phyloP scores from a whole-genome alignment of 2,888 invertebrate genomes.

The Kuschelorhynchus macadamiae region DNA sequence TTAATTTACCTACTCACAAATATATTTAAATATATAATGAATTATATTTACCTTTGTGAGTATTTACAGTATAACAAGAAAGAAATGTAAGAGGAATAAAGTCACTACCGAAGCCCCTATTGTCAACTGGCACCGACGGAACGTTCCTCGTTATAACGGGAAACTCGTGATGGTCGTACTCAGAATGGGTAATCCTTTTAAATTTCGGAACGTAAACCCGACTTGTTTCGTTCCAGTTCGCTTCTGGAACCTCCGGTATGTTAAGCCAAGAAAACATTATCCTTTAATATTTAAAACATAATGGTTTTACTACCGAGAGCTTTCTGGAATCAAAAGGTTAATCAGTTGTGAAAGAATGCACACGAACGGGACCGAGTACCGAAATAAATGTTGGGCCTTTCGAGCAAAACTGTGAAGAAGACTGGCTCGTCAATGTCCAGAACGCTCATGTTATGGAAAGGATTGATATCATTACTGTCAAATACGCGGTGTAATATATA shows the following conservation, averaged over 20 bases:
- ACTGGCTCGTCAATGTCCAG: slow-evolving; percentile 55
- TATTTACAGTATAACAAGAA: slow-evolving; percentile 75
- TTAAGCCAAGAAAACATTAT: slow-evolving; percentile 67
- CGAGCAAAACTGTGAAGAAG: slow-evolving; percentile 53
- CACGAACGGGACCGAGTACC: too few relatives aligned
- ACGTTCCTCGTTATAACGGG: slow-evolving; percentile 75
- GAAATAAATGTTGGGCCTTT: too few relatives aligned
- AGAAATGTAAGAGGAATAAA: slow-evolving; percentile 76
- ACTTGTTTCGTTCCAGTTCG: slow-evolving; percentile 72
- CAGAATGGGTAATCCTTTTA: slow-evolving; percentile 78
- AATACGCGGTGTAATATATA: slow-evolving; percentile 54
- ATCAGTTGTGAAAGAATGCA: too few relatives aligned
- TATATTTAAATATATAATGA: slow-evolving; percentile 6
- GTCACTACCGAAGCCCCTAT: slow-evolving; percentile 70
- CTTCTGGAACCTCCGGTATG: slow-evolving; percentile 66
- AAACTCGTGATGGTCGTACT: slow-evolving; percentile 74
- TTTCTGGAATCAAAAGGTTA: too few relatives aligned
- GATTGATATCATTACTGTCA: slow-evolving; percentile 55
- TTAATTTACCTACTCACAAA: not conserved
- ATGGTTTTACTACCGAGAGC: not conserved
- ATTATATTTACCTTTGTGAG: slow-evolving; percentile 76
- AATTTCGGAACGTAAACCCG: slow-evolving; percentile 71
- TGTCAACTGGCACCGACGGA: slow-evolving; percentile 65
- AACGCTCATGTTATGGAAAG: slow-evolving; percentile 42
- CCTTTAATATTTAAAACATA: slow-evolving; percentile 29